A percentile compares a stretch with the other conserved stretches of the same genome.
Evolutionary conservation across 1,140 invertebrate genomes (phyloP).

Genomic region (Caenorhabditis elegans): DNA sequence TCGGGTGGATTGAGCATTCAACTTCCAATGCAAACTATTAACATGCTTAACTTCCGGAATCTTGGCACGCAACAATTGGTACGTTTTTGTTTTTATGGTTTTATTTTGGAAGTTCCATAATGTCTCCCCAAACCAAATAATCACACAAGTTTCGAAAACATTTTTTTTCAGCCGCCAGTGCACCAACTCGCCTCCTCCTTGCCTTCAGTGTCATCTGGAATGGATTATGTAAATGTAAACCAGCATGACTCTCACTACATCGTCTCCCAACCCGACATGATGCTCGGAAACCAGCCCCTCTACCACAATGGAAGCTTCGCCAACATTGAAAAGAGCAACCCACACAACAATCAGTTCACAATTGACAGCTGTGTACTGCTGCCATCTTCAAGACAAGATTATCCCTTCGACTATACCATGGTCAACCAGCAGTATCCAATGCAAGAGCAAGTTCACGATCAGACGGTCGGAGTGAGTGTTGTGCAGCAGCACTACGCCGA

Average conservation of each 20-base stretch:
- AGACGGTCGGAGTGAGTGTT: background rate
- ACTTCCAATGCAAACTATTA: background rate
- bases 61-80: background rate
- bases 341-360: slow-evolving; percentile 13
- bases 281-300: slow-evolving; percentile 8
- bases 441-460: background rate
- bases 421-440: slow-evolving; percentile 21
- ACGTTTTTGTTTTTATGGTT: too few relatives aligned
- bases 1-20: slow-evolving; percentile 19
- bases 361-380: slow-evolving; percentile 41
- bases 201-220: slow-evolving; percentile 37
- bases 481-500: background rate
- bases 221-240: slow-evolving; percentile 26
- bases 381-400: slow-evolving; percentile 41
- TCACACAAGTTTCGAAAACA: too few relatives aligned
- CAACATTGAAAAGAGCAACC: background rate
- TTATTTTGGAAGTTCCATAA: too few relatives aligned
- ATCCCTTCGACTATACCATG: slow-evolving; percentile 48
- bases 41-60: slow-evolving; percentile 9
- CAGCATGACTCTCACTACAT: slow-evolving; percentile 36
- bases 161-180: slow-evolving; percentile 44
- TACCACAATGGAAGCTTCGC: slow-evolving; percentile 6
- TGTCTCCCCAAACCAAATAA: background rate
- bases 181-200: slow-evolving; percentile 38
- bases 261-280: slow-evolving; percentile 29